These are phyloP conservation scores for Pangasius krempfi DNA, from an alignment of 2,797 vertebrate genomes.

Conservation along the genomic window DNA sequence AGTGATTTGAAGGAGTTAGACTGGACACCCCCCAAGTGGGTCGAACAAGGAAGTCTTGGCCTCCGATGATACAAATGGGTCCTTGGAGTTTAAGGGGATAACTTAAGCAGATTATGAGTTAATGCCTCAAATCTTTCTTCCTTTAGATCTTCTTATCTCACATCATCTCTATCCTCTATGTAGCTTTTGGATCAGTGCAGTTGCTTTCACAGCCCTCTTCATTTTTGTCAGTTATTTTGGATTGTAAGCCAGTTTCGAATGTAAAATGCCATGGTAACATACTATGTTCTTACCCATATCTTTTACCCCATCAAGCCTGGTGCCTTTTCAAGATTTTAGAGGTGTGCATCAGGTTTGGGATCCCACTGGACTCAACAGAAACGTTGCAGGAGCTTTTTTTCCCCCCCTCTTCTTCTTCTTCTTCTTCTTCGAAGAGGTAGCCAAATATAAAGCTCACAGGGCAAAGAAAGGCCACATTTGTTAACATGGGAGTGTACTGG, in stretches of 20 bases:
- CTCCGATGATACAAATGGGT: not conserved
- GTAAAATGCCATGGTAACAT: not conserved
- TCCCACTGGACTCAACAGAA: too few relatives aligned
- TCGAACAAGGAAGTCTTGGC: not conserved
- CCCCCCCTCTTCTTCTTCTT: too few relatives aligned
- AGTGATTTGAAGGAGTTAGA: not conserved
- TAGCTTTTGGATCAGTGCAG: not conserved
- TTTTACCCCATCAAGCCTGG: too few relatives aligned
- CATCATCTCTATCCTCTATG: not conserved
- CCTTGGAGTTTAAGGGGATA: not conserved
- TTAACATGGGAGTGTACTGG: too few relatives aligned
- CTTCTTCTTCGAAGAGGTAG: too few relatives aligned
- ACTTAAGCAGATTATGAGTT: not conserved
- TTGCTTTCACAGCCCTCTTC: not conserved
- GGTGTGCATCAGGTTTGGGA: too few relatives aligned
- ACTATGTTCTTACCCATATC: not conserved
- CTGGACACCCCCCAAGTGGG: not conserved
- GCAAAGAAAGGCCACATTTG: too few relatives aligned
- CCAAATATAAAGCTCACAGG: too few relatives aligned
- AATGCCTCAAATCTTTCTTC: not conserved
- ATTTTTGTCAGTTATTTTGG: too few relatives aligned
- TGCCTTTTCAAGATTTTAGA: too few relatives aligned
- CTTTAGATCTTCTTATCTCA: not conserved
- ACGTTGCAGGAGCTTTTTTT: too few relatives aligned
- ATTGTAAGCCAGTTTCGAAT: too few relatives aligned